Percentiles rank a stretch among this genome's conserved stretches.
Conservation (phyloP, 92 coral and sea anemone genomes). For the Paramuricea clavata region DNA sequence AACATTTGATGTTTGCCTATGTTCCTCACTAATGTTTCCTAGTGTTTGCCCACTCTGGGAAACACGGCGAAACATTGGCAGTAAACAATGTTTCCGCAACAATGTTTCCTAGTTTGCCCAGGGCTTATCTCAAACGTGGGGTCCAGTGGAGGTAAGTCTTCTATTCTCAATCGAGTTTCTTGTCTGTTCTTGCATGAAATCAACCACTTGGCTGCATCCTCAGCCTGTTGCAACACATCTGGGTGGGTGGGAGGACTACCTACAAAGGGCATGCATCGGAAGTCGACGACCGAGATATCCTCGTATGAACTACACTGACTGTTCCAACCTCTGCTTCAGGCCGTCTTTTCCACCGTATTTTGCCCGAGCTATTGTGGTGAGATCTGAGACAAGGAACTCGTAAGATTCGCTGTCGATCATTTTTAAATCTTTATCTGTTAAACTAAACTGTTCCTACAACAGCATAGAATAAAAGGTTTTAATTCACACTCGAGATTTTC, state of each 20-base stretch:
- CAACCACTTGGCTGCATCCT: conserved; percentile 97
- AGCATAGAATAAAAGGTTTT: not conserved
- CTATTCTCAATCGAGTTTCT: conserved; percentile 87
- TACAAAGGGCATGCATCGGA: conserved; percentile 98
- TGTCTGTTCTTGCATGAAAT: conserved; percentile 98
- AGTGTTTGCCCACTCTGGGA: too few species aligned
- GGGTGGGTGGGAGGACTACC: conserved; percentile 92
- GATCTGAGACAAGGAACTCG: conserved; percentile 92
- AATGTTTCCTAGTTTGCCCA: too few species aligned
- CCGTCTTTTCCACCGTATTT: conserved; percentile 92
- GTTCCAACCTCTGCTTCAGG: conserved; percentile 75
- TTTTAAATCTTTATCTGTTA: conserved; percentile 93
- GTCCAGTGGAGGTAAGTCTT: too few species aligned
- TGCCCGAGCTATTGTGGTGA: conserved; percentile 87
- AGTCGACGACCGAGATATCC: conserved; percentile 89
- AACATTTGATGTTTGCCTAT: too few species aligned
- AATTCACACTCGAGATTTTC: too few species aligned
- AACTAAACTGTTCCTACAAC: conserved; percentile 90
- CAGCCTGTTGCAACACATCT: conserved; percentile 92
- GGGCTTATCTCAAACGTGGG: too few species aligned
- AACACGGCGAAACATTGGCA: too few species aligned
- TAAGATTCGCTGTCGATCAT: conserved; percentile 89
- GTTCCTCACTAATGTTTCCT: too few species aligned
- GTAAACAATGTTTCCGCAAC: too few species aligned
- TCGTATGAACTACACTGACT: conserved; percentile 82